A percentile compares a stretch with the other conserved stretches of the same genome.
phyloP scores from a whole-genome alignment of 2,113 vertebrate genomes.

The Pygathrix nemaeus region DNA sequence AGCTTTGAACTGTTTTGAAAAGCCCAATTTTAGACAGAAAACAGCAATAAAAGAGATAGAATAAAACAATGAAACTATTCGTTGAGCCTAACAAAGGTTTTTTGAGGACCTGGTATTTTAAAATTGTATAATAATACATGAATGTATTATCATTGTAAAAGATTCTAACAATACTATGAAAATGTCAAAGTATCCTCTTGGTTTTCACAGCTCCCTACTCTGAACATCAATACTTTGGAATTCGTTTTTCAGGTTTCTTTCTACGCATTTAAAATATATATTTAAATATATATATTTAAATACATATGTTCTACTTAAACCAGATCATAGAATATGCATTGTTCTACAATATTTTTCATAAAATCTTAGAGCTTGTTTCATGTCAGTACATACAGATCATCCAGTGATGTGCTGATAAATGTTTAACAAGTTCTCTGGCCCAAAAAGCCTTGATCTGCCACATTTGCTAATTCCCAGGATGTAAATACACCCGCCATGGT shows the following conservation, averaged over 20 bases:
- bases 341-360: background rate
- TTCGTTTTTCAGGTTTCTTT: background rate
- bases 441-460: conserved; percentile 2
- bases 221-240: background rate
- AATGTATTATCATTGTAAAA: conserved; percentile 26
- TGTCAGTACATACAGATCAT: background rate
- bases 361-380: background rate
- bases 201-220: background rate
- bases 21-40: background rate
- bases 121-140: background rate
- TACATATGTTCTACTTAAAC: background rate
- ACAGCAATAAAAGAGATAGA: conserved; percentile 5
- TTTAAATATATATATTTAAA: background rate
- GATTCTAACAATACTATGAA: background rate
- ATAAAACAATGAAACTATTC: conserved; percentile 28
- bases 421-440: conserved; percentile 21
- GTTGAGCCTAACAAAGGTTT: conserved; percentile 9
- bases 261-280: background rate
- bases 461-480: background rate
- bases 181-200: background rate
- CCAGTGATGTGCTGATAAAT: background rate
- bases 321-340: background rate
- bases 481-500: background rate
- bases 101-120: background rate
- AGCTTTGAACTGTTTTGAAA: conserved; percentile 5